Evolutionary conservation across 2,888 invertebrate species (phyloP), one percentile per base, ranked within the genome.

Genomic region (Molorchus minor): DNA sequence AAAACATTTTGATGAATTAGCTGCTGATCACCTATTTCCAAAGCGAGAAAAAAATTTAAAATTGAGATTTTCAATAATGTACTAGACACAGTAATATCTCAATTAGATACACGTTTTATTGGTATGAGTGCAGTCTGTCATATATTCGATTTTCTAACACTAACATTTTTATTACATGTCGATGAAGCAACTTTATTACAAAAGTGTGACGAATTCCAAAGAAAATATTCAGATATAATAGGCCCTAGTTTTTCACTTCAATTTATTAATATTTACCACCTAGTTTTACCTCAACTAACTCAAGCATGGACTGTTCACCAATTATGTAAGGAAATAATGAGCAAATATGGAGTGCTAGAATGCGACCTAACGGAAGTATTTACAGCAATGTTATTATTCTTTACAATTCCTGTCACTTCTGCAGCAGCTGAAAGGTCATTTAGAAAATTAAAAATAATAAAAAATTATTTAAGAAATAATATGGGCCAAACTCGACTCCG

Each of bases 401-500:
- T 21, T 5, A 54, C 60, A 41, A 51, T 56, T 43, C 45, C 56
- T 56, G 56, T 60, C 46, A 60, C 51, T 44, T 60, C 56, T 56
- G 60, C 60, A 56, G 43, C 55, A 56, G 44, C 60, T 44, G 60
- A 60, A 60, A 56, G 45, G 17, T 56, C 60, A 44, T 56, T 56
- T 19, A 59, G 59, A 13, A 52, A 36, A 45, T 54, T 55, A 36
- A 35, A 58, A 43, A 43, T 53, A 16, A 43, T 53, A 33, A 59
- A 55, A 59, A 59, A 56, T 17, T 36, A 54, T 55, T 59, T 29
- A 44, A 59, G 49, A 55, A 59, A 56, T 41, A 55, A 17, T 41
- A 41, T 58, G 47, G 54, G 47, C 70, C 71, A 73, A 71, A 69
- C 71, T 59, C 65, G 69, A 70, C 58, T 61, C 51, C 55, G 58